A percentile compares a stretch with the other conserved stretches of the same genome.
These are phyloP conservation scores for Callyntrura sp. DNA, from an alignment of 2,888 invertebrate genomes.

Conservation along the genomic window DNA sequence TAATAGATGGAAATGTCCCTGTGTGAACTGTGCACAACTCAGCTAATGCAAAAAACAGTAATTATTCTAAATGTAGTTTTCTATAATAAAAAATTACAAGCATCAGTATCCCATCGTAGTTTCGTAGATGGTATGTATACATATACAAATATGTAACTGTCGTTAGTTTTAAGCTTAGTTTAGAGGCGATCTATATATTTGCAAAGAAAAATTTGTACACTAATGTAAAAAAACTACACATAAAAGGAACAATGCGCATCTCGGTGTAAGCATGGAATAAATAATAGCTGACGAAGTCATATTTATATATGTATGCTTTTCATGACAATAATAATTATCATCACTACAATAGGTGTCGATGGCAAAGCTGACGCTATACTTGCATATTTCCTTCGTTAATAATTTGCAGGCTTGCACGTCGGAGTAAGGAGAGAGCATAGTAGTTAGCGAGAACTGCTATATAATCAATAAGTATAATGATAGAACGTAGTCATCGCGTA, in stretches of 20 bases:
- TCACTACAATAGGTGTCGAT: neutral
- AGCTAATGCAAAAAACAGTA: neutral
- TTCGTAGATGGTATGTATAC: too few relatives aligned
- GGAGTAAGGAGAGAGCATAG: neutral
- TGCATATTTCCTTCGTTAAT: slow-evolving; percentile 19
- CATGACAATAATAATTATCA: slow-evolving; percentile 10
- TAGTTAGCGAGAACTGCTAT: neutral
- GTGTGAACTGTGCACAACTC: neutral
- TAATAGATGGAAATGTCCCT: neutral
- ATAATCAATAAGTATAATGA: neutral
- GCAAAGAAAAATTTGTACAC: slow-evolving; percentile 32
- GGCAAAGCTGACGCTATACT: neutral
- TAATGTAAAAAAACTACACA: neutral
- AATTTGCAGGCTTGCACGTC: slow-evolving; percentile 4
- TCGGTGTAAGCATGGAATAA: neutral
- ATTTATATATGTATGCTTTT: neutral
- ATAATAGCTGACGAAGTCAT: neutral
- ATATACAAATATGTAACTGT: too few relatives aligned
- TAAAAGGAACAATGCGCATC: neutral
- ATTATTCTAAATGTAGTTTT: neutral
- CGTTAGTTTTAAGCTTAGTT: too few relatives aligned
- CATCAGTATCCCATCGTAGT: neutral
- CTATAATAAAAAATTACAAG: neutral
- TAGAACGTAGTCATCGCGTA: neutral
- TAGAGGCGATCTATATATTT: slow-evolving; percentile 24